phyloP scores from a whole-genome alignment of 2,888 invertebrate genomes.

The Choristoneura rosaceana region DNA sequence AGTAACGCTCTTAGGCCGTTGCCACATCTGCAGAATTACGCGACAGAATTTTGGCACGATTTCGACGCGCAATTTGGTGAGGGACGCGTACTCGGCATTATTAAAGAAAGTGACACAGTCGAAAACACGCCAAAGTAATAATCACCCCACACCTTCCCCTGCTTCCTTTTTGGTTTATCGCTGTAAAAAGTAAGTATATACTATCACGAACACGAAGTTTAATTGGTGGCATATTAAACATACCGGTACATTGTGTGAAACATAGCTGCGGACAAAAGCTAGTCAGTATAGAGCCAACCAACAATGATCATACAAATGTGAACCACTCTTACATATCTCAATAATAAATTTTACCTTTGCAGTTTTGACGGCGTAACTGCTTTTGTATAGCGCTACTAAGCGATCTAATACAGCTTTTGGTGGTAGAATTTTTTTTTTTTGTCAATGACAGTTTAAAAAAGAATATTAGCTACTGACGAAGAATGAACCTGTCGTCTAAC shows the following conservation, averaged over 20 bases:
- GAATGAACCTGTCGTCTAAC: slow-evolving; percentile 17
- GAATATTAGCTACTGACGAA: slow-evolving; percentile 20
- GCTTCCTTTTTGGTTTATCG: no score
- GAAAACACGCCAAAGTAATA: slow-evolving; percentile 5
- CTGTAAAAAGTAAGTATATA: no score
- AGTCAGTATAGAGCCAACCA: no score
- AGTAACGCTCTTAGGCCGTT: slow-evolving; percentile 1
- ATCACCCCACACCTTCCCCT: background rate
- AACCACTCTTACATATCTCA: no score
- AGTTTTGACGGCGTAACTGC: background rate
- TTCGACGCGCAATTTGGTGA: background rate
- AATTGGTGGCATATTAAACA: no score
- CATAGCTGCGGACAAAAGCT: no score
- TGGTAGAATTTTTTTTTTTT: slow-evolving; percentile 72
- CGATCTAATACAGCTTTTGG: slow-evolving; percentile 71
- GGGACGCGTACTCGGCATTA: slow-evolving; percentile 1
- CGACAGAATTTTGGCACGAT: slow-evolving; percentile 13
- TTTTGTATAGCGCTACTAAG: background rate
- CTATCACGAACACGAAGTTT: background rate
- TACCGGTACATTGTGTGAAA: no score
- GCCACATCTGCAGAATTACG: slow-evolving; percentile 8
- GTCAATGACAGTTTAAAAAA: slow-evolving; percentile 8
- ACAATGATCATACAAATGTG: no score
- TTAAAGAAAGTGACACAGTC: slow-evolving; percentile 12
- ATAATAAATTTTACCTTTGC: background rate